Evolutionary conservation across 2,113 vertebrate species (phyloP), one percentile per base, ranked within the genome.

Genomic region (Callorhinus ursinus): DNA sequence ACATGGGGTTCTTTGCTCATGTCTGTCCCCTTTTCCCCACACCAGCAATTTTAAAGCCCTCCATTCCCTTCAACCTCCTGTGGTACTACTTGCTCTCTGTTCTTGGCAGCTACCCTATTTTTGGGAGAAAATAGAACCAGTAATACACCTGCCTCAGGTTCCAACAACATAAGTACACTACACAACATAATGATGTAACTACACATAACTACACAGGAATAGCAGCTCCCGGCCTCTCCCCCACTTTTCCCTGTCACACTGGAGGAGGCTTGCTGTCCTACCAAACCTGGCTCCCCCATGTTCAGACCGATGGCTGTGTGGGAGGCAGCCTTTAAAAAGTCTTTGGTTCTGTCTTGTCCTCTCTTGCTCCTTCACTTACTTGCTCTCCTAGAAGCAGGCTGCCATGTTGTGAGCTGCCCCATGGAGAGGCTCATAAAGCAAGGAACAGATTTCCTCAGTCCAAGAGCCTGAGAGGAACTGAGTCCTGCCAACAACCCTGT

Each of bases 141-240:
- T 12, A 31, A 21, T 28, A 16, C 22, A 21, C 15, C 36, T 11
- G n/a, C n/a, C 11, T 39, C 24, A 33, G 74, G 39, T 86, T 53
- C 91, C 28, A 14, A 7, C 49, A 21, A 7, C 53, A 18, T 67
- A 33, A 33, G 31, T 16, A 67, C 31, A 6, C 63, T 16, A 67
- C 31, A 16, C 33, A 67, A 16, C 31, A 16, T 65, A 33, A 67
- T 13, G 31, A 12, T 14, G 15, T 67, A 67, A 15, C 63, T 33
- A 33, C 63, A 67, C 5, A 1, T 18, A 49, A 10, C 39, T 26
- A 1, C 0, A 7, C 36, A 24, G 49, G 28, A 4, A 2, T 18
- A 19, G 80, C 13, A 4, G n/a, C 80, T 33, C 33, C 69, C 1
- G 1, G 11, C 13, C 4, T 39, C 24, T 36, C 59, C 36, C 39